Base-by-base conservation (phyloP, 2,888 invertebrate genomes). In the Empis stercorea region DNA sequence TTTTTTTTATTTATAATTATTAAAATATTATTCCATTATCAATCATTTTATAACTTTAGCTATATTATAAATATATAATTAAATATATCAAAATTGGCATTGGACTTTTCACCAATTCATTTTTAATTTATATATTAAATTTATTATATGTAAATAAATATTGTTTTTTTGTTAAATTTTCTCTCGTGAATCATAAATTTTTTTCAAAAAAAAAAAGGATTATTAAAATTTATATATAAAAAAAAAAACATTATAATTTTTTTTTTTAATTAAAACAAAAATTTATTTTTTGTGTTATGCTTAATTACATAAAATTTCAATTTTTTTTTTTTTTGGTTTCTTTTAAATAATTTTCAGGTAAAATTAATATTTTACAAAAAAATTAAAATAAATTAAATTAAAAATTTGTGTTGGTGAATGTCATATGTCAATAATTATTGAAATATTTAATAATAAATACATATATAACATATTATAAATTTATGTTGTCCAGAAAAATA, bases 391-490 rank as follows among this genome's bases (percentile, higher is more conserved):
- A 20, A 39, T 39, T 27, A 30, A 41, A 37, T 39, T 52, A 49
- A 50, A n/a, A 46, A 51, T 48, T 47, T 49, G 50, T 49, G 54
- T 56, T 56, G 56, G 56, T 56, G 56, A 54, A 56, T 56, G 56
- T 56, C 56, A 56, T 56, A 55, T 56, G 56, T 56, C 56, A 52
- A 48, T 46, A 42, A 39, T n/a, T 5, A 39, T 44, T 15, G 37
- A 55, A 48, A 47, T 48, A 34, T 43, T 45, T 45, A 45, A 30
- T 44, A 47, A 42, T 42, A 20, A 45, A 46, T n/a, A n/a, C n/a
- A n/a, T 20, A 4, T 20, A 4, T 20, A 20, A 20, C 20, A 20
- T 4, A 20, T 4, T 20, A 4, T 20, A 20, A 20, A n/a, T n/a
- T 16, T 39, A 17, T 30, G n/a, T 30, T 49, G 41, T 47, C 36